Base-by-base conservation (phyloP, 2,113 vertebrate species). In the Epinephelus cyanopodus region DNA sequence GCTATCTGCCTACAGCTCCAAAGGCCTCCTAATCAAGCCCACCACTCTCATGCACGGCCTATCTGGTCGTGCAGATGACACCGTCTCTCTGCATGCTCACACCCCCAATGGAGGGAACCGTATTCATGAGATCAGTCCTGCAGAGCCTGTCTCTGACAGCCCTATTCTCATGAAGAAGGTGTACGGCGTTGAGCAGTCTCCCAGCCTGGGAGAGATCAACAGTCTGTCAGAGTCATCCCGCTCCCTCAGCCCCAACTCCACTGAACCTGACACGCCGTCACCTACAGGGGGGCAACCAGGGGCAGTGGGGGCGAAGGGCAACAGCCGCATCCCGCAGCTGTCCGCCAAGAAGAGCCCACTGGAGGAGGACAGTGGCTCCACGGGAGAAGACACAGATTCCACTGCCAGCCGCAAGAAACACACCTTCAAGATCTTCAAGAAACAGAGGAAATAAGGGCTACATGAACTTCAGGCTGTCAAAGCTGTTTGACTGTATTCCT, bases 371-470 rank as follows among this genome's bases (percentile, higher is more conserved):
- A 97, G 97, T 69, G 96, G 95, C 87, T 96, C 97, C 68, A 97
- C 96, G 0, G 97, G 97, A 0, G 98, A 99, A 85, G 98, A 99
- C 87, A 97, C 97, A 37, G 98, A 99, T 91, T 96, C 96, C 15
- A 92, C 94, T 77, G 96, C 96, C 85, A 96, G 96, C 93, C 97
- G 97, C 95, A 99, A 98, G 95, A 99, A 99, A 94, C 97, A 98
- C 93, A 96, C 97, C 88, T 97, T 99, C 88, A 99, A 99, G 96
- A 97, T 99, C 92, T 99, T 99, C 93, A 99, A 99, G 95, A 99
- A 99, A 85, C 97, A 97, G 95, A 98, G 94, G 93, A 99, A 99
- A 94, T 99, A 73, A 90, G 91, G 77, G 83, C 84, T 78, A 63
- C 33, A 33, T 53, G 84, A 87, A 92, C 92, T 83, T 66, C 52